Evolutionary conservation across 2,888 invertebrate genomes (phyloP).

Genomic region (Apodemia duryi): DNA sequence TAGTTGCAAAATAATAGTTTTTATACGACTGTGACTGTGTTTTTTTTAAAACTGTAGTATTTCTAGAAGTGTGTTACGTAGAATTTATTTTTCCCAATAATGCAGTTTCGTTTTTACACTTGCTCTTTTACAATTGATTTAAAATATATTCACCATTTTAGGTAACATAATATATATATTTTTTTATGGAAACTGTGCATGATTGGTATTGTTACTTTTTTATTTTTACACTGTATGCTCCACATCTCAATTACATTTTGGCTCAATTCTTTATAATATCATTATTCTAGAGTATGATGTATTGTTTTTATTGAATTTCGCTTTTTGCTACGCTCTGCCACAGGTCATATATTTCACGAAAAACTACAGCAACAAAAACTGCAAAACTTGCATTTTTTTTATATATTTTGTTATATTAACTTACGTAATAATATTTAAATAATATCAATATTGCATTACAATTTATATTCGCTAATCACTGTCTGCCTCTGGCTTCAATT

Average conservation of each 20-base stretch:
- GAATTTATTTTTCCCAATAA: slow-evolving; percentile 48
- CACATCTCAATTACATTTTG: slow-evolving; percentile 45
- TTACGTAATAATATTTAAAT: slow-evolving; percentile 4
- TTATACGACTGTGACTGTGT: slow-evolving; percentile 53
- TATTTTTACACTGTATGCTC: slow-evolving; percentile 27
- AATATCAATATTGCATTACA: slow-evolving; percentile 17
- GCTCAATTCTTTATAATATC: slow-evolving; percentile 54
- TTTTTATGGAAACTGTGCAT: slow-evolving; percentile 20
- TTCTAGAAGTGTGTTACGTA: slow-evolving; percentile 43
- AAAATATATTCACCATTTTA: slow-evolving; percentile 14
- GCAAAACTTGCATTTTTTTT: slow-evolving; percentile 20
- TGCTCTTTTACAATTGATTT: slow-evolving; percentile 22
- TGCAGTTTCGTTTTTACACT: slow-evolving; percentile 42
- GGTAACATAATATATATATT: background rate
- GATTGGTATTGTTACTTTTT: slow-evolving; percentile 15
- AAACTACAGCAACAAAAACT: slow-evolving; percentile 12
- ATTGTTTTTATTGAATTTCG: slow-evolving; percentile 10
- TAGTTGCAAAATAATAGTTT: slow-evolving; percentile 70
- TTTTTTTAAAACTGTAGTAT: slow-evolving; percentile 55
- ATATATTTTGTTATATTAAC: slow-evolving; percentile 5
- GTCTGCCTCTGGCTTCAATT: slow-evolving; percentile 68
- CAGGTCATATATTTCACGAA: slow-evolving; percentile 8
- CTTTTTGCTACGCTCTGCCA: slow-evolving; percentile 20
- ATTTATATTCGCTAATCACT: slow-evolving; percentile 33
- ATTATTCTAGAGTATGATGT: slow-evolving; percentile 13